Conservation (phyloP, 2,888 invertebrate species). For the Ischnus inquisitorius region DNA sequence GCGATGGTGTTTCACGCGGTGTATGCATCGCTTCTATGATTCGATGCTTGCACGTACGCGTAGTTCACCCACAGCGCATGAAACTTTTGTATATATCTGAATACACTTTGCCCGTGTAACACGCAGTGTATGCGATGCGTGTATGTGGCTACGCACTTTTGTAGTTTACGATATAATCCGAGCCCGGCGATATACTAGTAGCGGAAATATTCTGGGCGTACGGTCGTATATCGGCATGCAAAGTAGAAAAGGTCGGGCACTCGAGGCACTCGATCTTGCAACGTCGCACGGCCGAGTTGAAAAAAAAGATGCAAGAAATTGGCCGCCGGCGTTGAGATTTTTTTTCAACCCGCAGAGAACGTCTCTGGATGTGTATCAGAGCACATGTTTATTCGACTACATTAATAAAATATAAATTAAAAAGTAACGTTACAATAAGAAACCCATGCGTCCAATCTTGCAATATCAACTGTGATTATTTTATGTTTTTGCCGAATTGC, state of each 20-base stretch:
- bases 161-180: constrained; percentile 30
- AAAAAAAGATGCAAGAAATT: constrained; percentile 4
- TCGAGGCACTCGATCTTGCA: too few species aligned
- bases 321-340: not conserved
- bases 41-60: constrained; percentile 13
- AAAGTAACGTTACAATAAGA: too few species aligned
- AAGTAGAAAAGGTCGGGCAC: not conserved
- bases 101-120: not conserved
- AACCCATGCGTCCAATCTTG: too few species aligned
- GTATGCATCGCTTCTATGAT: not conserved
- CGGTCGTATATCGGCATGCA: not conserved
- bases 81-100: constrained; percentile 15
- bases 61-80: constrained; percentile 16
- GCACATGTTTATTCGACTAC: too few species aligned
- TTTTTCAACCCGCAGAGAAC: too few species aligned
- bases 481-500: too few species aligned
- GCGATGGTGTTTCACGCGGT: constrained; percentile 33
- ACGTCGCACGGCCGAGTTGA: too few species aligned
- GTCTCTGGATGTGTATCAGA: too few species aligned
- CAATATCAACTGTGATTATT: too few species aligned
- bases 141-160: constrained; percentile 17
- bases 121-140: not conserved
- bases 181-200: constrained; percentile 9
- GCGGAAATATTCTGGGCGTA: constrained; percentile 6
- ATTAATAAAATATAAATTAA: too few species aligned